These are phyloP conservation scores for Parauchenoglanis punctatus DNA, from an alignment of 2,797 vertebrate species.

Conservation along the genomic window DNA sequence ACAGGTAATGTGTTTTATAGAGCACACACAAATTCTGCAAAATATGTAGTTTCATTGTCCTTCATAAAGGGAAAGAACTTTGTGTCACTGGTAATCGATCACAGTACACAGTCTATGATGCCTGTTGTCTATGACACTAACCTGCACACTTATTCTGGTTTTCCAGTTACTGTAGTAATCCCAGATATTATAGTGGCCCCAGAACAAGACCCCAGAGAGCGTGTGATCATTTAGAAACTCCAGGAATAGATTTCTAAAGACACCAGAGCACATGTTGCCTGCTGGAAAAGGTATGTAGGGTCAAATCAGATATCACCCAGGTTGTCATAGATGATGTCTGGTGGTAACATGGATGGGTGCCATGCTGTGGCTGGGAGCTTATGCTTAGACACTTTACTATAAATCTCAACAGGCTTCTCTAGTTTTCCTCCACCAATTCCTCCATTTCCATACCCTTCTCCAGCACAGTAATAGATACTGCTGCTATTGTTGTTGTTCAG, in stretches of 20 bases:
- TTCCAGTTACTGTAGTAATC: conserved; percentile 31
- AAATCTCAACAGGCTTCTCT: conserved; percentile 75
- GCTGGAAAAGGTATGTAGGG: background rate
- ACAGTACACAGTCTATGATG: conserved; percentile 25
- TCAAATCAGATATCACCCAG: conserved; percentile 69
- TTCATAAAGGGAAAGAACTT: conserved; percentile 25
- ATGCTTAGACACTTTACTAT: conserved; percentile 82
- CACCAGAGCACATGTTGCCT: background rate
- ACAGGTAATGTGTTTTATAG: conserved; percentile 6
- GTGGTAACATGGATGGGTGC: conserved; percentile 62
- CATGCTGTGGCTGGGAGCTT: conserved; percentile 60
- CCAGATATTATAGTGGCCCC: conserved; percentile 32
- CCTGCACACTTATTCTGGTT: conserved; percentile 22
- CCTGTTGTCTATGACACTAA: conserved; percentile 24
- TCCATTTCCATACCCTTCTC: conserved; percentile 33
- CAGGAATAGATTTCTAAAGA: background rate
- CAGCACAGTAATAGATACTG: conserved; percentile 56
- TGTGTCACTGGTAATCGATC: conserved; percentile 16
- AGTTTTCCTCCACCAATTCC: conserved; percentile 55
- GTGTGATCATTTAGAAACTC: background rate
- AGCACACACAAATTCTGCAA: conserved; percentile 27
- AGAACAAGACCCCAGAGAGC: conserved; percentile 21
- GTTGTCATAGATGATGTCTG: conserved; percentile 81
- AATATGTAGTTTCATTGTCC: conserved; percentile 26
- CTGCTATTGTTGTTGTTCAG: conserved; percentile 77